A percentile compares a stretch with the other conserved stretches of the same genome.
phyloP scores from a whole-genome alignment of 2,888 invertebrate genomes.

The Odontothrips loti region DNA sequence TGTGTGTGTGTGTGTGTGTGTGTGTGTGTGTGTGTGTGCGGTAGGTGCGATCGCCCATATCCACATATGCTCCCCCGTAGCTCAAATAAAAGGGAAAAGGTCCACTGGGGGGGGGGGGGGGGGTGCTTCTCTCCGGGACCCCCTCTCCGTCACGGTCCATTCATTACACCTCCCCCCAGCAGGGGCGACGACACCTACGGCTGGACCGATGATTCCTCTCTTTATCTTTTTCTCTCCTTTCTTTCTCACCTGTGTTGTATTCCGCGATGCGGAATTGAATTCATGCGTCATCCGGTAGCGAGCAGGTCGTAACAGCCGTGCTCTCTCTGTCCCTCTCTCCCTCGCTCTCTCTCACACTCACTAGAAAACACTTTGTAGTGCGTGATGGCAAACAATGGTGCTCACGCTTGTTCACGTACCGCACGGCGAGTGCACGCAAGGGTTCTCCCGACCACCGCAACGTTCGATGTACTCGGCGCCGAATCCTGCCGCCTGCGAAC shows the following conservation, averaged over 20 bases:
- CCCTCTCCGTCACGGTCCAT: neutral
- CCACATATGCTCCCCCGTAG: neutral
- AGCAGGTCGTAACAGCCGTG: neutral
- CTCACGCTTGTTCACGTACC: too few species aligned
- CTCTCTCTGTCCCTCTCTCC: neutral
- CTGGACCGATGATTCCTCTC: neutral
- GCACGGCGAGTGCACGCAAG: too few species aligned
- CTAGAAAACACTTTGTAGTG: neutral
- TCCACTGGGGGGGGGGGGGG: neutral
- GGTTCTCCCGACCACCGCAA: too few species aligned
- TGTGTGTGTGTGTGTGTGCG: neutral
- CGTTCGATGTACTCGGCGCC: too few species aligned
- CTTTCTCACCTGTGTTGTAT: neutral
- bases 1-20: too few species aligned
- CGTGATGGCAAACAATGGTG: too few species aligned
- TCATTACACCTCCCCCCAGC: neutral
- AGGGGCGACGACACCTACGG: conserved; percentile 9
- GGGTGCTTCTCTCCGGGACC: neutral
- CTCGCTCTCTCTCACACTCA: neutral
- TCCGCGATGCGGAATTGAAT: too few species aligned
- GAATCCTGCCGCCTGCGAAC: neutral
- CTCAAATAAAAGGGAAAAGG: neutral
- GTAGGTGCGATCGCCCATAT: neutral
- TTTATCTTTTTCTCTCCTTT: neutral
- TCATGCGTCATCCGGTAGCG: too few species aligned